Base-by-base conservation (phyloP, 2,888 invertebrate genomes). In the Tigriopus californicus region DNA sequence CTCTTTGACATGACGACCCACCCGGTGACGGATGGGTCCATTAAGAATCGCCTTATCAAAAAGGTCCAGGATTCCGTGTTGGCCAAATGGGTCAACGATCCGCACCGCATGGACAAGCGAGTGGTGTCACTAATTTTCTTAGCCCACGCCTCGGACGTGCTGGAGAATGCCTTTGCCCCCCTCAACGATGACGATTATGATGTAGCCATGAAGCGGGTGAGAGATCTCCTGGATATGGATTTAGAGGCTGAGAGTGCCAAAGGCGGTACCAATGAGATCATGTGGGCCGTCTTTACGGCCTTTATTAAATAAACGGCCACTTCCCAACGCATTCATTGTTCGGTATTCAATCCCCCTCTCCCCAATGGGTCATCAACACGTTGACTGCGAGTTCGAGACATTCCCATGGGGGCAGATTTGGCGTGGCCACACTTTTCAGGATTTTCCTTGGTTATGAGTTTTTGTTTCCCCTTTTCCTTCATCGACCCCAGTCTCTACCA, bases 1-100 rank as follows among this genome's bases (percentile, higher is more conserved):
- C 77, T 99, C 61, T 99, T 99, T 72, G 98, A 99, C 75, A 99
- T 99, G 95, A 99, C 98, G 59, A 98, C 98, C 67, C 98, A 99
- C 78, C 98, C 98, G 46, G 77, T 99, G 63, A 91, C 88, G 64
- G 95, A 98, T 72, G 88, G 89, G 74, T 80, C 84, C 65, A 83
- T 90, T 59, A 99, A 99, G 77, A 85, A 86, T 68, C 85, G 92
- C 67, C 80, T 99, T 69, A 91, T 99, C 62, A 95, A 94, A 78
- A 91, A 90, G 81, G 88, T 88, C 71, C 66, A 66, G 62, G 41
- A 58, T 22, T 24, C 49, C 1, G 49, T 58, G 20, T 22, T 47
- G 40, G 20, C 41, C 22, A 52, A 24, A 52, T 61, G 51, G 49
- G 56, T 54, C 42, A 54, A 60, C 25, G 52, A 54, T 65, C 66